Percentiles rank a stretch among this genome's conserved stretches.
Conservation (phyloP, 2,888 invertebrate species). For the Callyntrura sp. region DNA sequence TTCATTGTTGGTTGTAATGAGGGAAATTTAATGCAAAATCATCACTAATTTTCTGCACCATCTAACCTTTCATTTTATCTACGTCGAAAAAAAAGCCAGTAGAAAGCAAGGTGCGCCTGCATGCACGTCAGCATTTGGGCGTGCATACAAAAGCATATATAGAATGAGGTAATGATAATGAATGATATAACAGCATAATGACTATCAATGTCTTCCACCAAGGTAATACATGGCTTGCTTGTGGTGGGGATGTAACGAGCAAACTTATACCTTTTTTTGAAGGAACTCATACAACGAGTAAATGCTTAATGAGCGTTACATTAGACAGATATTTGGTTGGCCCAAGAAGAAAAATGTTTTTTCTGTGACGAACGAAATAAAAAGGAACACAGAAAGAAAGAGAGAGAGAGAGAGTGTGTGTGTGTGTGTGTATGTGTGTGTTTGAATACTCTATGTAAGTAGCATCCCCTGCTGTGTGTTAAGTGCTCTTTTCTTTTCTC, state of each 20-base stretch:
- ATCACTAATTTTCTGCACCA: slow-evolving; percentile 66
- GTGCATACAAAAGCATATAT: neutral
- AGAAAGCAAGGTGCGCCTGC: neutral
- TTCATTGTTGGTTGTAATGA: slow-evolving; percentile 61
- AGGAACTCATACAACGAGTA: neutral
- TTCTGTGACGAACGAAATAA: neutral
- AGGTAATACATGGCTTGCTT: neutral
- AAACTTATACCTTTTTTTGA: neutral
- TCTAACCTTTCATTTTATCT: slow-evolving; percentile 44
- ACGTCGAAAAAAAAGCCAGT: no score
- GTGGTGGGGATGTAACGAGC: neutral
- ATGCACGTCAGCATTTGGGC: neutral
- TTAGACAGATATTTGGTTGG: slow-evolving; percentile 5
- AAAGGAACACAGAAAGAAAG: neutral
- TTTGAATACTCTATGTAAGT: no score
- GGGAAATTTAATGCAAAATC: slow-evolving; percentile 69
- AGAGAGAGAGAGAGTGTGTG: neutral
- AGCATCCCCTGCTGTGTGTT: slow-evolving; percentile 14
- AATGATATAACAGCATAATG: slow-evolving; percentile 12
- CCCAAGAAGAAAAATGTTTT: neutral
- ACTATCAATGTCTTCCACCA: slow-evolving; percentile 5
- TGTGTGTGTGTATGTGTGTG: neutral
- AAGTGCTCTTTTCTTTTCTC: slow-evolving; percentile 30
- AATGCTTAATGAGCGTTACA: slow-evolving; percentile 45
- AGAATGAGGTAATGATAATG: slow-evolving; percentile 3